Percentiles rank a stretch among this genome's conserved stretches.
phyloP scores from a whole-genome alignment of 2,113 vertebrate genomes.

The Kobus ellipsiprymnus region DNA sequence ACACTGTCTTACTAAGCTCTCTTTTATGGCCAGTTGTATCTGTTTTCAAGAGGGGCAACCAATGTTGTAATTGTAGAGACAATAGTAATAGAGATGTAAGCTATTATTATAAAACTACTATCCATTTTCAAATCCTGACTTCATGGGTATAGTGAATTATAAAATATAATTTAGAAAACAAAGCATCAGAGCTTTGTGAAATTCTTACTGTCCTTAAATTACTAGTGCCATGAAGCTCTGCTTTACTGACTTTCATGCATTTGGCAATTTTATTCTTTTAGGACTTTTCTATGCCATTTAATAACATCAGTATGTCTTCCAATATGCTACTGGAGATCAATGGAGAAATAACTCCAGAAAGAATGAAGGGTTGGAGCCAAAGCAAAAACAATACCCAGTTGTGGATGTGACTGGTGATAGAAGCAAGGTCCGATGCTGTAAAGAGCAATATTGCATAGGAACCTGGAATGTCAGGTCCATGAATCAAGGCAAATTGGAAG shows the following conservation, averaged over 20 bases:
- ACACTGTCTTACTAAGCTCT: background rate
- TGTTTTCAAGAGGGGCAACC: background rate
- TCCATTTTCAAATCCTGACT: background rate
- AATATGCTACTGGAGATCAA: no score
- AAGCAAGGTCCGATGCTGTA: no score
- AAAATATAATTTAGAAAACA: background rate
- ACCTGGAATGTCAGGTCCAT: no score
- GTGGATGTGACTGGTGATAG: no score
- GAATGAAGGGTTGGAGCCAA: no score
- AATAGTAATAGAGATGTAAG: background rate
- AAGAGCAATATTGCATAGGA: no score
- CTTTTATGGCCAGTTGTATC: background rate
- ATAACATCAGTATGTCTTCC: background rate
- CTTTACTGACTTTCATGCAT: background rate
- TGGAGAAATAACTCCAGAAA: no score
- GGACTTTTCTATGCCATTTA: background rate
- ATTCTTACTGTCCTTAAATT: background rate
- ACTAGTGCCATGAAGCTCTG: background rate
- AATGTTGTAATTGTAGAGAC: background rate
- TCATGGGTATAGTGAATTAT: background rate
- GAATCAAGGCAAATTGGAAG: no score
- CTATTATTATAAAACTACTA: background rate
- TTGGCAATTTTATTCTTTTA: background rate
- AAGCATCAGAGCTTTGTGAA: background rate
- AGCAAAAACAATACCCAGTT: no score